Evolutionary conservation across 2,888 invertebrate genomes (phyloP), one percentile per base, ranked within the genome.

Genomic region (Nesidiocoris tenuis): DNA sequence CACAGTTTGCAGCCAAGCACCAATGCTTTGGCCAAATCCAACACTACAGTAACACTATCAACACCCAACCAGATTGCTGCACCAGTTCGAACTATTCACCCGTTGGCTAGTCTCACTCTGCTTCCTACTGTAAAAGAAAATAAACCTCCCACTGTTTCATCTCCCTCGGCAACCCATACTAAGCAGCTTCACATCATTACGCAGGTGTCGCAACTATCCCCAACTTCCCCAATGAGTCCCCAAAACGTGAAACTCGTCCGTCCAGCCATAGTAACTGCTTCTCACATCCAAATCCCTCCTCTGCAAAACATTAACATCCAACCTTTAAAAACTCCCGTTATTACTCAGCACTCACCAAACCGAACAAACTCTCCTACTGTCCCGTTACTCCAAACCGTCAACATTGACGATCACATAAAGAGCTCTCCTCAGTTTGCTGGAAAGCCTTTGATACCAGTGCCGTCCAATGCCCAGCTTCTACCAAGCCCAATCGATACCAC

Each of bases 191-290:
- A 77, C 21, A 70, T 78, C 7, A 76, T 77, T 12, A 77, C 77
- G 12, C 63, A 23, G 16, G 68, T 59, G 23, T 23, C 77, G 54
- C 77, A 68, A 17, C 70, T 77, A 1, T 72, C 76, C 18, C 68
- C 68, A 22, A 74, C 77, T 16, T 76, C 77, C 16, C 77, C 77
- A 5, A 57, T 77, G 21, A 79, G 78, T 54, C 79, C 79, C 24
- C 79, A 79, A 72, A 77, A 78, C 59, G 23, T 79, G 61, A 79
- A 79, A 77, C 67, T 78, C n/a, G 74, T 77, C 16, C 59, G 75
- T 19, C 77, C 78, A 12, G 18, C 65, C 0, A 68, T 68, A 16
- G 67, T 64, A 25, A 19, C 55, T 1, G 18, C 55, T 12, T 68
- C 74, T 54, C 56, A 72, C 55, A 21, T 71, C 25, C 61, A 75